A percentile compares a stretch with the other conserved stretches of the same genome.
Conservation (phyloP, 2,797 vertebrate genomes). For the Garrulus glandarius region DNA sequence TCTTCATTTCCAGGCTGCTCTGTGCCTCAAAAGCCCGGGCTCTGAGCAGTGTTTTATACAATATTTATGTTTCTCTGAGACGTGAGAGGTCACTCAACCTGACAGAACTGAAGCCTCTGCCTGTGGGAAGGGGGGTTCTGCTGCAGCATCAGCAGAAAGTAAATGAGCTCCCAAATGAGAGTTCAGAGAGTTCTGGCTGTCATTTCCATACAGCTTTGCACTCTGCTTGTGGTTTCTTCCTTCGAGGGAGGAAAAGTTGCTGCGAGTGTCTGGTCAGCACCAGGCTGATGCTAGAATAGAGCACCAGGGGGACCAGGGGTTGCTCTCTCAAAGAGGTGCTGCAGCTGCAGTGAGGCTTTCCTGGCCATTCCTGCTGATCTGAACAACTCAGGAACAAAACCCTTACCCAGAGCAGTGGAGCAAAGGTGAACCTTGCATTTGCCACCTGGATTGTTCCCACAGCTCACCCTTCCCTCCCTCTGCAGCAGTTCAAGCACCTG, state of each 20-base stretch:
- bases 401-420: neutral
- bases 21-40: neutral
- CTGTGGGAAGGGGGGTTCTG: neutral
- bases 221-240: neutral
- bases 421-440: neutral
- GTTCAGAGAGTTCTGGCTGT: neutral
- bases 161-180: slow-evolving; percentile 34
- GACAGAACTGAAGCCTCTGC: neutral
- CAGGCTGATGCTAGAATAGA: neutral
- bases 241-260: neutral
- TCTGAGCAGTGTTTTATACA: neutral
- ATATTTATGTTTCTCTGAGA: slow-evolving; percentile 1
- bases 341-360: neutral
- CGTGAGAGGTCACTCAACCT: neutral
- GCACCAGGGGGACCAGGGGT: neutral
- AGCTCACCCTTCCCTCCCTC: neutral
- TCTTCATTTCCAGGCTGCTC: neutral
- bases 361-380: neutral
- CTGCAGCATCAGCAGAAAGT: slow-evolving; percentile 50
- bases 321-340: neutral
- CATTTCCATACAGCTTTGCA: neutral
- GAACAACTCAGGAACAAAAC: neutral
- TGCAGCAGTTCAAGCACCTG: neutral
- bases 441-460: neutral
- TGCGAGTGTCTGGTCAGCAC: neutral